Base-by-base conservation (phyloP, 2,797 vertebrate species). In the Tinamus major region DNA sequence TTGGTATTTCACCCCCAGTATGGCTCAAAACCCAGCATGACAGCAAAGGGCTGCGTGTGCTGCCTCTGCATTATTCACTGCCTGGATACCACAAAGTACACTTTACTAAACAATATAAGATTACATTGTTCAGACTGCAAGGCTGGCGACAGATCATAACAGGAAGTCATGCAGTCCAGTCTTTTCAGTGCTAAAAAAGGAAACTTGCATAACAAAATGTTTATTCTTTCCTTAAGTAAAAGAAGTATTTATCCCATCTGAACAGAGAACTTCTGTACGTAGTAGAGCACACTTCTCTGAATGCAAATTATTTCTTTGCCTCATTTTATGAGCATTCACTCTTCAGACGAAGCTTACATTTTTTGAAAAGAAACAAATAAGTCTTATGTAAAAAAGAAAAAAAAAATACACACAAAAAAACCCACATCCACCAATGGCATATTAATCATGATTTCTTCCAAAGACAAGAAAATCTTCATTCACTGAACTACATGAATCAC, bases 141-240 rank as follows among this genome's bases (percentile, higher is more conserved):
- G 94, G 44, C 87, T 93, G 95, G 92, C 93, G 94, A 44, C 87
- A 80, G 79, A 71, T 92, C 85, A 65, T 62, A 91, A 85, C 71
- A 97, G 93, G 86, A 97, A 97, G 81, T 41, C 2, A 5, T 0
- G 71, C 76, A 77, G 87, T 33, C 65, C 49, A 86, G 44, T 4
- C 72, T 95, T 67, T 89, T 90, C 85, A 92, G 21, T 16, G 62
- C 94, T 93, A 91, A 93, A 96, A 96, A 88, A 68, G 87, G 94
- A 88, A 97, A 93, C 94, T 83, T 71, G 88, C 70, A 72, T 89
- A 94, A 95, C 42, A 20, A 95, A 93, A 94, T 74, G 48, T 90
- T 90, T 89, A 76, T 94, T 96, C 86, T 81, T 91, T 93, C 88
- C 77, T 89, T 63, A 6, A 31, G 94, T 42, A 96, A 93, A 93